A percentile compares a stretch with the other conserved stretches of the same genome.
phyloP scores from a whole-genome alignment of 2,113 vertebrate genomes.

The Ahaetulla prasina region DNA sequence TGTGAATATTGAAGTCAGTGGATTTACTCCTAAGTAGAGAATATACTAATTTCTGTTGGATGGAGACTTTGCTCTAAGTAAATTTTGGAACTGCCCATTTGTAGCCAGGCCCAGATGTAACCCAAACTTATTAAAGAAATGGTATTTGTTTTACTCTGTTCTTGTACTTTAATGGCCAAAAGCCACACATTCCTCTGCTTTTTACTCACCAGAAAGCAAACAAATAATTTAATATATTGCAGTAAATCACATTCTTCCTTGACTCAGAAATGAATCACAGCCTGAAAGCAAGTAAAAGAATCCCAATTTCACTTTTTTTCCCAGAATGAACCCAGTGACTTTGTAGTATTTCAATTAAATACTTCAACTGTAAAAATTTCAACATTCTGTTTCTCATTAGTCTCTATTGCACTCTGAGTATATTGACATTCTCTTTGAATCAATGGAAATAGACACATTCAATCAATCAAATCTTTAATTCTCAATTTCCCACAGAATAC shows the following conservation, averaged over 20 bases:
- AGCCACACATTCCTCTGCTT: slow-evolving; percentile 17
- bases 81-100: not conserved
- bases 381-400: not conserved
- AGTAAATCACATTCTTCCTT: not conserved
- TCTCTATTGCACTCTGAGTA: not conserved
- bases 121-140: not conserved
- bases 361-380: not conserved
- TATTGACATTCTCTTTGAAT: not conserved
- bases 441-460: not conserved
- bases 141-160: not conserved
- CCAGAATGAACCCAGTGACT: slow-evolving; percentile 16
- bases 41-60: not conserved
- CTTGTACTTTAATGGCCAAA: not conserved
- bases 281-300: slow-evolving; percentile 1
- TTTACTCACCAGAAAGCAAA: not conserved
- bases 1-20: not conserved
- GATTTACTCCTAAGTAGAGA: not conserved
- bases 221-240: not conserved
- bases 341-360: not conserved
- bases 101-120: not conserved
- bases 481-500: not conserved
- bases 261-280: slow-evolving; percentile 9
- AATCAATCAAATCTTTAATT: not conserved
- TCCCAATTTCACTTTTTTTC: not conserved
- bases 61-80: not conserved